phyloP scores from a whole-genome alignment of 2,888 invertebrate genomes.

The Tortricodes alternella region DNA sequence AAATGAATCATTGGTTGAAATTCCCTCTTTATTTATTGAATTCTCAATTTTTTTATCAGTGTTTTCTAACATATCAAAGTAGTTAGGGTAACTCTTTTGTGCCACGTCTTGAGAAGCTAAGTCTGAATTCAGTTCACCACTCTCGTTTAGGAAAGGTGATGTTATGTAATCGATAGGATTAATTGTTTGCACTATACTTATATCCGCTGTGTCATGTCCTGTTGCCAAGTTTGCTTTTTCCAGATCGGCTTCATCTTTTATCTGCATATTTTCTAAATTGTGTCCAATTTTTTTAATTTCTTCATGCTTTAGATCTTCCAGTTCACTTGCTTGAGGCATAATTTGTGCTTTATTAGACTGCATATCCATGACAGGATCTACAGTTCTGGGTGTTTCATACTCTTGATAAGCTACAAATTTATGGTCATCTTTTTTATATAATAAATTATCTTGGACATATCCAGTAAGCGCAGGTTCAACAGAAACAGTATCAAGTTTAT shows the following conservation, averaged over 20 bases:
- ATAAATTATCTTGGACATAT: background rate
- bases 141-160: background rate
- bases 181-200: background rate
- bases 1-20: slow-evolving; percentile 39
- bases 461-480: background rate
- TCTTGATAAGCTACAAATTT: background rate
- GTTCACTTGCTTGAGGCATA: too few species aligned
- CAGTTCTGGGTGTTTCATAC: background rate
- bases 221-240: background rate
- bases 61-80: background rate
- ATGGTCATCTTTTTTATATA: background rate
- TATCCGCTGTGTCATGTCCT: background rate
- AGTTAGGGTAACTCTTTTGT: background rate
- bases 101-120: background rate
- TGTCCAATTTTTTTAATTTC: background rate
- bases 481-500: background rate
- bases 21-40: background rate
- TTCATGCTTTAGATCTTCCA: background rate
- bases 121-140: background rate
- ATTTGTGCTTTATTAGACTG: background rate
- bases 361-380: background rate
- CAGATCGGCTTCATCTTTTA: background rate
- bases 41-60: background rate
- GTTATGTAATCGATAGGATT: background rate
- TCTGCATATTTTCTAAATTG: background rate